A percentile compares a stretch with the other conserved stretches of the same genome.
These are phyloP conservation scores for Drosophila pullipes DNA, from an alignment of 2,888 invertebrate genomes.

Conservation along the genomic window DNA sequence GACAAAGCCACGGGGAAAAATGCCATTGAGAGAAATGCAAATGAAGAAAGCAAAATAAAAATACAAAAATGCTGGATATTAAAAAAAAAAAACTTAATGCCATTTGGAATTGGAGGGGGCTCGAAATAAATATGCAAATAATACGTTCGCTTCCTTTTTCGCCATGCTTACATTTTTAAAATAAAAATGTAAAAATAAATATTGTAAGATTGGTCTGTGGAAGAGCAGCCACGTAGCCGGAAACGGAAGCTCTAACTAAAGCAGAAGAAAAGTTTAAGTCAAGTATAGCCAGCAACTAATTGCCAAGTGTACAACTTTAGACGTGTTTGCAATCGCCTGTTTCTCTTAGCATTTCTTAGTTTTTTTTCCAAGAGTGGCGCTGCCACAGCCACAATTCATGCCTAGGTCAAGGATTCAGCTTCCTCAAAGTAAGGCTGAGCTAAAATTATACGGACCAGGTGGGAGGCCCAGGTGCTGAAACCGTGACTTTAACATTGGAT, in stretches of 20 bases:
- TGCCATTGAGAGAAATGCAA: conserved; percentile 30
- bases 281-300: conserved; percentile 42
- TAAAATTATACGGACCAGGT: not conserved
- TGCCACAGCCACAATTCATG: not conserved
- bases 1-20: conserved; percentile 35
- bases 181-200: conserved; percentile 61
- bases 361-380: not conserved
- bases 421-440: not conserved
- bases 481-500: not conserved
- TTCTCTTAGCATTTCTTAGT: conserved; percentile 10
- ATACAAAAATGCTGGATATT: conserved; percentile 57
- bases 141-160: conserved; percentile 6
- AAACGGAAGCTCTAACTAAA: conserved; percentile 41
- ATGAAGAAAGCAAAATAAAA: conserved; percentile 25
- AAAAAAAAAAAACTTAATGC: conserved; percentile 56
- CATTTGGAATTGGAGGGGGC: conserved; percentile 51
- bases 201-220: conserved; percentile 25
- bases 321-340: conserved; percentile 33
- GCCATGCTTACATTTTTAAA: not conserved
- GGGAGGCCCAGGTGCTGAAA: not conserved
- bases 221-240: conserved; percentile 29
- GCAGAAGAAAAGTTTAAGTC: conserved; percentile 15
- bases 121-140: conserved; percentile 78
- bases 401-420: not conserved
- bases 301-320: conserved; percentile 46